Conservation (phyloP, 2,797 vertebrate species). For the Crypturellus tataupa region DNA sequence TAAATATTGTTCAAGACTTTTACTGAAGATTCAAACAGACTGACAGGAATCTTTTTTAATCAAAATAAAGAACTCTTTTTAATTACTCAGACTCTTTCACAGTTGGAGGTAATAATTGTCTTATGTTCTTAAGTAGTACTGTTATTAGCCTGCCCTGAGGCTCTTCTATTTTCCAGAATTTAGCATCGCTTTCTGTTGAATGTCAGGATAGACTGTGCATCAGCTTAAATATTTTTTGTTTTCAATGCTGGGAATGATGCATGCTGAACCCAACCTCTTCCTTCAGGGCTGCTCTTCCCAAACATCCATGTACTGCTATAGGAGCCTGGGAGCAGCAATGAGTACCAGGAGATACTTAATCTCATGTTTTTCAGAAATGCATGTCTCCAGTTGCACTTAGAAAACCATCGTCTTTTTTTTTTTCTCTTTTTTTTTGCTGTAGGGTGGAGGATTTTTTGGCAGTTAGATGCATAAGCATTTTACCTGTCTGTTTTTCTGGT, state of each 20-base stretch:
- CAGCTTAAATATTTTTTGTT: constrained; percentile 48
- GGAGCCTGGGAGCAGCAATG: neutral
- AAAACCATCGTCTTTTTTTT: accelerated
- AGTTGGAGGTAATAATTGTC: constrained; percentile 86
- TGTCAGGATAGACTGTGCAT: constrained; percentile 18
- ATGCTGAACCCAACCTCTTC: neutral
- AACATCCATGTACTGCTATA: accelerated
- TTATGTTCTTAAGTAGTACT: constrained; percentile 82
- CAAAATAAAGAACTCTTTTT: constrained; percentile 86
- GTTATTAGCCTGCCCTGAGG: constrained; percentile 85
- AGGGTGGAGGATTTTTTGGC: accelerated
- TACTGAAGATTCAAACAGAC: constrained; percentile 82
- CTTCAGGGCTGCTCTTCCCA: neutral
- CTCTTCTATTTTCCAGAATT: constrained; percentile 82
- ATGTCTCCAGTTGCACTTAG: accelerated
- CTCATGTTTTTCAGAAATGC: accelerated
- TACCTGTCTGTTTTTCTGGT: neutral
- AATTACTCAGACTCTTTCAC: constrained; percentile 85
- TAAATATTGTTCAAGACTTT: constrained; percentile 80
- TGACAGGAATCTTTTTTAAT: constrained; percentile 86
- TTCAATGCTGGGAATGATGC: accelerated
- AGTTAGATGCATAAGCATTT: neutral
- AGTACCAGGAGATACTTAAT: no score
- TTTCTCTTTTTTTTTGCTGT: neutral
- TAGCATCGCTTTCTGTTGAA: constrained; percentile 67